Evolutionary conservation across 1,140 invertebrate species (phyloP).

Genomic region (Xylocopa sonorina): DNA sequence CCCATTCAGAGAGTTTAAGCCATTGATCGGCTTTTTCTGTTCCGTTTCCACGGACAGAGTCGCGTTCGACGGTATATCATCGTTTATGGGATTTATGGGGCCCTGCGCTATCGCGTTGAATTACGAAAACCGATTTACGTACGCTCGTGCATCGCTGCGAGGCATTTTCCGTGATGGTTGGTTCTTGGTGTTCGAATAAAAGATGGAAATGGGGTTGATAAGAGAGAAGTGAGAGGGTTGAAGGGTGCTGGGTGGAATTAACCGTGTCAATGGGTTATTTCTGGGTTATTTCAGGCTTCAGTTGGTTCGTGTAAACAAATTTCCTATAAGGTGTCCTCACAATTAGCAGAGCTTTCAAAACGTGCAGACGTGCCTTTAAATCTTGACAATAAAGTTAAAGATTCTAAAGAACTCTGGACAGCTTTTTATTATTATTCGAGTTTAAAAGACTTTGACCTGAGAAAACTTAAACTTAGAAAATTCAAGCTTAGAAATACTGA

Average conservation of each 20-base stretch:
- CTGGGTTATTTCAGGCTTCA: too few relatives aligned
- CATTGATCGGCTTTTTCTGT: constrained; percentile 60
- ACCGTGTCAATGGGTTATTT: constrained; percentile 47
- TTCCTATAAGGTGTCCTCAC: too few relatives aligned
- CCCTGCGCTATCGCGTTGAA: constrained; percentile 60
- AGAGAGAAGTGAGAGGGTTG: constrained; percentile 10
- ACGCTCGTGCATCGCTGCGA: constrained; percentile 36
- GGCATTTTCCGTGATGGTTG: constrained; percentile 57
- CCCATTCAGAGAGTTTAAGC: constrained; percentile 49
- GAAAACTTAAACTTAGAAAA: too few relatives aligned
- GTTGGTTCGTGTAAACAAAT: too few relatives aligned
- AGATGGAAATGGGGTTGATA: background rate
- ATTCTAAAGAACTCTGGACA: too few relatives aligned
- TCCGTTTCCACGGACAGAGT: background rate
- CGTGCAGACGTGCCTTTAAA: too few relatives aligned
- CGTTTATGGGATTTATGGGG: constrained; percentile 66
- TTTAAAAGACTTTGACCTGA: too few relatives aligned
- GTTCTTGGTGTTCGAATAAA: background rate
- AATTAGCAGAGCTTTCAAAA: too few relatives aligned
- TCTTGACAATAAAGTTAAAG: too few relatives aligned
- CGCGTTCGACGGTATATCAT: constrained; percentile 62
- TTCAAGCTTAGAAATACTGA: too few relatives aligned
- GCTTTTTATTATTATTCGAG: too few relatives aligned
- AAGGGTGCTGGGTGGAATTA: too few relatives aligned
- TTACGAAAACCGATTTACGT: constrained; percentile 71